phyloP scores from a whole-genome alignment of 2,113 vertebrate genomes.

The Paralichthys olivaceus region DNA sequence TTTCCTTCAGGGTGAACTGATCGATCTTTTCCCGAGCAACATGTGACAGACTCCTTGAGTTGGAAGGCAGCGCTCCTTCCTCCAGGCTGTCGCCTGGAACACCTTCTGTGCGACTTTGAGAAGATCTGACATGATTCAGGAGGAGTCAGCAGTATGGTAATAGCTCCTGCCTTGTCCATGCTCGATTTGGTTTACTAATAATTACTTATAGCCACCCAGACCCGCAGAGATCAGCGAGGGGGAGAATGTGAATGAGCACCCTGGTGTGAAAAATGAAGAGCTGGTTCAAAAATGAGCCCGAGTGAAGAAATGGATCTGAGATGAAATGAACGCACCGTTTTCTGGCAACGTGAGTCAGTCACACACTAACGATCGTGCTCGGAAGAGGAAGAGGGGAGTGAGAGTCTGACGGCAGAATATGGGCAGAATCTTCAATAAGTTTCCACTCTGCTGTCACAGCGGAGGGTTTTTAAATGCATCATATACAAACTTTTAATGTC shows the following conservation, averaged over 20 bases:
- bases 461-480: conserved; percentile 6
- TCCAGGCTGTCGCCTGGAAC: background rate
- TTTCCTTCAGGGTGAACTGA: background rate
- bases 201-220: conserved; percentile 57
- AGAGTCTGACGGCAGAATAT: background rate
- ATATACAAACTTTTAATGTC: conserved; percentile 33
- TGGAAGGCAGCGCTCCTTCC: background rate
- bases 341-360: conserved; percentile 26
- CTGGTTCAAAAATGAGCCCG: conserved; percentile 13
- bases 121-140: conserved; percentile 36
- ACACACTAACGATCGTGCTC: conserved; percentile 38
- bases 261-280: conserved; percentile 41
- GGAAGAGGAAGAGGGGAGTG: background rate
- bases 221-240: conserved; percentile 28
- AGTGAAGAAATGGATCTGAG: conserved; percentile 34
- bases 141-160: conserved; percentile 63
- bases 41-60: background rate
- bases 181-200: conserved; percentile 71
- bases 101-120: conserved; percentile 27
- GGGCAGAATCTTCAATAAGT: too few species aligned
- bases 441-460: background rate
- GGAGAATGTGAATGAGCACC: conserved; percentile 37
- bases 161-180: conserved; percentile 21
- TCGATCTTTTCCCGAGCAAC: background rate
- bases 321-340: conserved; percentile 25